These are phyloP conservation scores for Pegoplata infirma DNA, from an alignment of 2,888 invertebrate species.

Conservation along the genomic window DNA sequence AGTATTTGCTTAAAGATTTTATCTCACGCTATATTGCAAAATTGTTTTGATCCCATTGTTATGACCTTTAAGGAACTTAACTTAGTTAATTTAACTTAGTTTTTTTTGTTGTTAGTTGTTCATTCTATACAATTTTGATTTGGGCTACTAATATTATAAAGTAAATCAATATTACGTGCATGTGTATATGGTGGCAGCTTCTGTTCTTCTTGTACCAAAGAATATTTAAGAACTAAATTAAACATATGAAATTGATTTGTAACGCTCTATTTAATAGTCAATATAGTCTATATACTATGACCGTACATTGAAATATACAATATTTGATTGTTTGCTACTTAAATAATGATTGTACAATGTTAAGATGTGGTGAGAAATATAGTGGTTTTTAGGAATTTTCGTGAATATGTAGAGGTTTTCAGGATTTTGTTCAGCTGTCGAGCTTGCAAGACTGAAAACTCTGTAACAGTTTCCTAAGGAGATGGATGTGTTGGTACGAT, in stretches of 20 bases:
- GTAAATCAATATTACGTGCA: not conserved
- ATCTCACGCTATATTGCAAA: constrained; percentile 67
- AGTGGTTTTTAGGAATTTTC: too few species aligned
- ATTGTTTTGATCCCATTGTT: constrained; percentile 65
- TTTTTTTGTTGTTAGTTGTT: not conserved
- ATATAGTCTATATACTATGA: not conserved
- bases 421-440: too few species aligned
- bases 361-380: too few species aligned
- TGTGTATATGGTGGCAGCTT: constrained; percentile 42
- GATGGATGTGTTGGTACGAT: too few species aligned
- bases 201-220: constrained; percentile 32
- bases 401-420: too few species aligned
- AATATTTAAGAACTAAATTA: constrained; percentile 34
- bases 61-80: constrained; percentile 60
- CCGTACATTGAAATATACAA: not conserved
- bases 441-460: too few species aligned
- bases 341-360: too few species aligned
- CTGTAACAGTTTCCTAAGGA: too few species aligned
- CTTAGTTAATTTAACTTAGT: constrained; percentile 9
- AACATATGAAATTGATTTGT: constrained; percentile 63
- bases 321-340: too few species aligned
- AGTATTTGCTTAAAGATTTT: constrained; percentile 61
- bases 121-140: too few species aligned
- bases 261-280: constrained; percentile 56
- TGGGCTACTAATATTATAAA: too few species aligned